These are phyloP conservation scores for Caenorhabditis uteleia DNA, from an alignment of 2,888 invertebrate species.

Conservation along the genomic window DNA sequence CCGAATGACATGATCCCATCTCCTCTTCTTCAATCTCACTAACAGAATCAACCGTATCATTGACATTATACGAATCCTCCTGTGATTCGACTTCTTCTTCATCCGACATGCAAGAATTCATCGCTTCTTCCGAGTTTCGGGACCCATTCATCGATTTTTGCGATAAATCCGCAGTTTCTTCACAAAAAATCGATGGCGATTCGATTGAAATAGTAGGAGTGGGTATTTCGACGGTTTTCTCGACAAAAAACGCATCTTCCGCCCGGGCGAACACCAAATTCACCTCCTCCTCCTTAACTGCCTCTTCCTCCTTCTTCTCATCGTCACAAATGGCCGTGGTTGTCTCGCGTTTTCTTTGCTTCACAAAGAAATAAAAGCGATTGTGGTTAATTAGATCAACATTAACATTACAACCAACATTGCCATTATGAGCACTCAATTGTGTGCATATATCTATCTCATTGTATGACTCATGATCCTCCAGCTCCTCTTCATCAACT, in stretches of 20 bases:
- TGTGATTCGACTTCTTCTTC: conserved; percentile 27
- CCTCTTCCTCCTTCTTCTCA: conserved; percentile 3
- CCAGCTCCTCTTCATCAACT: conserved; percentile 21
- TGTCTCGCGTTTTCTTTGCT: conserved; percentile 10
- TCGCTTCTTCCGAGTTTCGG: conserved; percentile 18
- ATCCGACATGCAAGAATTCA: conserved; percentile 24
- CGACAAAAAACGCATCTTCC: conserved; percentile 28
- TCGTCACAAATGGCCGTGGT: not conserved
- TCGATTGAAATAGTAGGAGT: too few relatives aligned
- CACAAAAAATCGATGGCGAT: too few relatives aligned
- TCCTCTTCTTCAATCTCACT: conserved; percentile 15
- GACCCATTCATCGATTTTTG: conserved; percentile 27
- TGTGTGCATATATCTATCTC: conserved; percentile 29
- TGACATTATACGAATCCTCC: conserved; percentile 29
- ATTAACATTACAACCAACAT: conserved; percentile 22
- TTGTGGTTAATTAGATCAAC: conserved; percentile 18
- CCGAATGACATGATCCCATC: conserved; percentile 25
- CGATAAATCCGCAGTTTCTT: conserved; percentile 17
- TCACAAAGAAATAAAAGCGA: conserved; percentile 34
- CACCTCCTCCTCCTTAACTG: conserved; percentile 17
- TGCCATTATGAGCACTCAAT: conserved; percentile 7
- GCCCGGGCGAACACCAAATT: conserved; percentile 39
- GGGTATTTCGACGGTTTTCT: too few relatives aligned
- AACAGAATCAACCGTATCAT: conserved; percentile 19
- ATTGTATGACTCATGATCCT: conserved; percentile 22